phyloP scores from a whole-genome alignment of 1,140 invertebrate genomes.

The Musca domestica region DNA sequence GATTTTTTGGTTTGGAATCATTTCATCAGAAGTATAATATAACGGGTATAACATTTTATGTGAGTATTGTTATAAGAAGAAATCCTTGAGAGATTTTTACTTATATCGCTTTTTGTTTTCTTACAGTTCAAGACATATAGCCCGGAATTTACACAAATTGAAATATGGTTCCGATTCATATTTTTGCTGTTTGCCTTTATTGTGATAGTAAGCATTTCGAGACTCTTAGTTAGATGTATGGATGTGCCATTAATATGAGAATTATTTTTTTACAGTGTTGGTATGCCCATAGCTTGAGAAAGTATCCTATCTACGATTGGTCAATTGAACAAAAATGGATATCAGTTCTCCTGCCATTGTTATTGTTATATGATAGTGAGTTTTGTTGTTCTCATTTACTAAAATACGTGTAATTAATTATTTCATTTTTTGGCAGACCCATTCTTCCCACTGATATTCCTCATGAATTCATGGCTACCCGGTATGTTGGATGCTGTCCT shows the following conservation, averaged over 20 bases:
- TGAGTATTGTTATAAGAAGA: conserved; percentile 64
- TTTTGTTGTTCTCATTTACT: not conserved
- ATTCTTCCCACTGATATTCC: conserved; percentile 85
- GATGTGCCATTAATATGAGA: not conserved
- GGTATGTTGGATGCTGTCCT: conserved; percentile 86
- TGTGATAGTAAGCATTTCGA: conserved; percentile 74
- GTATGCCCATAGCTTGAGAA: conserved; percentile 84
- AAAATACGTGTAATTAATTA: conserved; percentile 12
- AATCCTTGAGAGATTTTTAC: not conserved
- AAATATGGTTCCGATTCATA: conserved; percentile 95
- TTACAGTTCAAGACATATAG: conserved; percentile 94
- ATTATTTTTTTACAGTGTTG: conserved; percentile 68
- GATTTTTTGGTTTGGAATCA: conserved; percentile 79
- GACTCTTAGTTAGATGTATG: not conserved
- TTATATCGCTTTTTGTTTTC: conserved; percentile 9
- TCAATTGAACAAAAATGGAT: conserved; percentile 98
- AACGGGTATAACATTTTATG: conserved; percentile 82
- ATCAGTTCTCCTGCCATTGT: conserved; percentile 80
- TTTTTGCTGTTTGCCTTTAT: conserved; percentile 85
- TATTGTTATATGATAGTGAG: conserved; percentile 91
- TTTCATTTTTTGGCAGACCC: conserved; percentile 69
- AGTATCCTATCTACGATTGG: conserved; percentile 89
- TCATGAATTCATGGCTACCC: conserved; percentile 86
- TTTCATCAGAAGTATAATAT: conserved; percentile 83
- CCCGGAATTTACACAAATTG: conserved; percentile 91